phyloP scores from a whole-genome alignment of 1,140 invertebrate genomes.

The Pemphigus obesinymphae region DNA sequence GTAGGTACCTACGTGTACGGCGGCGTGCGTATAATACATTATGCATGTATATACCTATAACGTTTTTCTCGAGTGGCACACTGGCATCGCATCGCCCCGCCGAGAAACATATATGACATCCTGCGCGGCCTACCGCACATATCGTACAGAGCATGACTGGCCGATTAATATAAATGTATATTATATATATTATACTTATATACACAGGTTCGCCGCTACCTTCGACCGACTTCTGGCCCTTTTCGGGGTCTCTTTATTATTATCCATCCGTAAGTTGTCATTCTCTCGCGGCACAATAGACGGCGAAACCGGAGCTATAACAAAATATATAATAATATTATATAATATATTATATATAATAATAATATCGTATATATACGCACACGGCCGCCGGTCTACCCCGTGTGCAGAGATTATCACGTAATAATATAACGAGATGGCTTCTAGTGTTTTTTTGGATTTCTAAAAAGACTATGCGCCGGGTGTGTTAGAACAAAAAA shows the following conservation, averaged over 20 bases:
- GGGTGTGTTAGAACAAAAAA: background rate
- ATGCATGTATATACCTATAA: background rate
- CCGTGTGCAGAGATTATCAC: no score
- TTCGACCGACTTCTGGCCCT: no score
- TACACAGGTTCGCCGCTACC: no score
- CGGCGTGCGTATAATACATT: background rate
- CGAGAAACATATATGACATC: conserved; percentile 15
- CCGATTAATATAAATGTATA: background rate
- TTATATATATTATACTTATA: no score
- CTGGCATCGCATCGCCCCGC: background rate
- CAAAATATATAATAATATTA: background rate
- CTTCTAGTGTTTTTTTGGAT: background rate
- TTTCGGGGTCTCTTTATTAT: no score
- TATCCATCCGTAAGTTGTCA: background rate
- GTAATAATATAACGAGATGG: no score
- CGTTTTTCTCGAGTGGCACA: conserved; percentile 10
- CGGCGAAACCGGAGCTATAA: conserved; percentile 1
- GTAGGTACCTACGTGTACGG: no score
- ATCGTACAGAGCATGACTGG: conserved; percentile 27
- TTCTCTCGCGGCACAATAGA: background rate
- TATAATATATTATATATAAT: background rate
- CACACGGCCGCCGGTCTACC: no score
- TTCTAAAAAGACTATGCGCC: background rate
- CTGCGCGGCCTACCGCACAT: background rate
- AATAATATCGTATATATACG: background rate